Percentiles rank a stretch among this genome's conserved stretches.
Conservation (phyloP, 1,140 invertebrate genomes). For the Bombus sibiricus region DNA sequence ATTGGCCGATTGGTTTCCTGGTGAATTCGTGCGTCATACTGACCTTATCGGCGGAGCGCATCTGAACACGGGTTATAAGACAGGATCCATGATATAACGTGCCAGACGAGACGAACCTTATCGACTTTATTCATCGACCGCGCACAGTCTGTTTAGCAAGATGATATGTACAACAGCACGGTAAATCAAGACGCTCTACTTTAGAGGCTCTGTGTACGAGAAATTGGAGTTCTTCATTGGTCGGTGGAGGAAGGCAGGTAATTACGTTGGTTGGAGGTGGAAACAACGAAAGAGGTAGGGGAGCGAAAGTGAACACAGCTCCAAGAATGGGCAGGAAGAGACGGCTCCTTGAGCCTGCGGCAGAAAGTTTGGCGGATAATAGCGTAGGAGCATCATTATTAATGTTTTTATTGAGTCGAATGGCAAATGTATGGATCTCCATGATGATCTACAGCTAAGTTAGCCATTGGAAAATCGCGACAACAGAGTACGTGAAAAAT, state of each 20-base stretch:
- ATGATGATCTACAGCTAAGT: background rate
- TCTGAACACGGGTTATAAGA: constrained; percentile 7
- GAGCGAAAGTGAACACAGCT: constrained; percentile 81
- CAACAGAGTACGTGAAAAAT: background rate
- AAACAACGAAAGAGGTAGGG: constrained; percentile 65
- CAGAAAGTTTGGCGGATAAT: constrained; percentile 50
- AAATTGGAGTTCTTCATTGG: constrained; percentile 27
- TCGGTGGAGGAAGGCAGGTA: constrained; percentile 35
- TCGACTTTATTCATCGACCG: constrained; percentile 30
- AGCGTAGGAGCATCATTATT: constrained; percentile 18
- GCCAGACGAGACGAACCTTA: constrained; percentile 19
- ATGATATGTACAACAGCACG: background rate
- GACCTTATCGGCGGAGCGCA: constrained; percentile 2
- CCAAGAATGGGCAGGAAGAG: constrained; percentile 82
- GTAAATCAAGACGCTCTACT: constrained; percentile 23
- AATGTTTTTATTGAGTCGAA: background rate
- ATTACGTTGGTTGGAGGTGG: constrained; percentile 52
- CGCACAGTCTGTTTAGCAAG: background rate
- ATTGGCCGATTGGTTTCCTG: background rate
- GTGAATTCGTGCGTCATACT: background rate
- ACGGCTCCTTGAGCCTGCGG: constrained; percentile 64
- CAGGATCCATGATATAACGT: constrained; percentile 1
- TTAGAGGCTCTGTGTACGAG: background rate
- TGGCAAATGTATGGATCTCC: background rate
- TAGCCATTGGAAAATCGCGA: background rate